Evolutionary conservation across 2,113 vertebrate species (phyloP).

Genomic region (Castor canadensis): DNA sequence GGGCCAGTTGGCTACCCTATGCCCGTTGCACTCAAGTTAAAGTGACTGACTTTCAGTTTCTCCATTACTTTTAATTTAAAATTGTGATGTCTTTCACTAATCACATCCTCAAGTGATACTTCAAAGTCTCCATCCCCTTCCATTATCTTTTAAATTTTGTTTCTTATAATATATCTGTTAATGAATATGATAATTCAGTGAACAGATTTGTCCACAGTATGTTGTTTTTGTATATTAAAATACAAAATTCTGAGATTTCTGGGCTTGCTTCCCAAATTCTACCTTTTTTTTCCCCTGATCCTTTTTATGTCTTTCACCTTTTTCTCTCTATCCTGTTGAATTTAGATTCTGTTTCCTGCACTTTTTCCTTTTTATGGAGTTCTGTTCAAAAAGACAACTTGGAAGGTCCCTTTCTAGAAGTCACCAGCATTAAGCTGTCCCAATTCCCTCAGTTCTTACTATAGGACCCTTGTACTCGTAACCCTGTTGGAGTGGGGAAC

Average conservation of each 20-base stretch:
- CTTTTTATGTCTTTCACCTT: not conserved
- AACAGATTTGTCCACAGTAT: not conserved
- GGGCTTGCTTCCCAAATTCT: not conserved
- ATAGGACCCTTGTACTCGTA: not conserved
- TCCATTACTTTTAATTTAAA: not conserved
- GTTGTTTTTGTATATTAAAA: not conserved
- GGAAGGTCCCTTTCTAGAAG: not conserved
- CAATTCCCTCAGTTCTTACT: not conserved
- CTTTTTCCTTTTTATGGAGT: not conserved
- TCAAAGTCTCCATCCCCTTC: not conserved
- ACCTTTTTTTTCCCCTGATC: not conserved
- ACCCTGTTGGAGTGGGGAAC: accelerated
- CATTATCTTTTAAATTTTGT: not conserved
- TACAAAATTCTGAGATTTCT: not conserved
- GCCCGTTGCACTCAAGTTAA: not conserved
- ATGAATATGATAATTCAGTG: not conserved
- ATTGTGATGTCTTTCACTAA: not conserved
- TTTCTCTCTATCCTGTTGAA: not conserved
- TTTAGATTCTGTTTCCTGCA: not conserved
- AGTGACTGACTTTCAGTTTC: not conserved
- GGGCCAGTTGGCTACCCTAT: not conserved
- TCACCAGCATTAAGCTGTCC: not conserved
- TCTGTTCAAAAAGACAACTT: not conserved
- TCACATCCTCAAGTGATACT: not conserved
- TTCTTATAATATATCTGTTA: not conserved